These are phyloP conservation scores for Campoplex capitator DNA, from an alignment of 2,888 invertebrate genomes.

Conservation along the genomic window DNA sequence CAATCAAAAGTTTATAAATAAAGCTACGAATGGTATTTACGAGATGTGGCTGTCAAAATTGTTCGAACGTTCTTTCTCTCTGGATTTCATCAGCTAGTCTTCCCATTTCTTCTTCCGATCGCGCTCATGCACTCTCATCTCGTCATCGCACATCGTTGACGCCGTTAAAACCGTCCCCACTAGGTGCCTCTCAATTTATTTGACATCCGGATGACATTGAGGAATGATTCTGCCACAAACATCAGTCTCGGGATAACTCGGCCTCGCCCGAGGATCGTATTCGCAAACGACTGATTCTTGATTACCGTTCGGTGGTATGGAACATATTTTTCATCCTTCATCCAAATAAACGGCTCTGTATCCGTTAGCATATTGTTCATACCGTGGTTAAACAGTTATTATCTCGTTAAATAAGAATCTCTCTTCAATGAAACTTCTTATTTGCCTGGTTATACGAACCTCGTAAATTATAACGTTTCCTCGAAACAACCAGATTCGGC, in stretches of 20 bases:
- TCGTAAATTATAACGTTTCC: slow-evolving; percentile 5
- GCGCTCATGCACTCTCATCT: neutral
- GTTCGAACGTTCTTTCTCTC: neutral
- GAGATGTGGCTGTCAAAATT: slow-evolving; percentile 56
- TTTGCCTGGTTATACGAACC: neutral
- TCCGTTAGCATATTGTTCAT: neutral
- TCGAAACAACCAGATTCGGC: neutral
- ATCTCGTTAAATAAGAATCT: neutral
- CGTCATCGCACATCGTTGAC: slow-evolving; percentile 6
- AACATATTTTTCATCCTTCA: neutral
- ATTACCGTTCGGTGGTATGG: neutral
- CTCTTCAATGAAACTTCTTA: neutral
- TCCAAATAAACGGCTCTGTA: neutral
- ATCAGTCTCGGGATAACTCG: slow-evolving; percentile 11
- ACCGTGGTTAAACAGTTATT: neutral
- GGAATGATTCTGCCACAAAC: slow-evolving; percentile 20
- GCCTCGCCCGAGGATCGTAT: slow-evolving; percentile 3
- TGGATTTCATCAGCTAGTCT: slow-evolving; percentile 18
- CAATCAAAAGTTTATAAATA: slow-evolving; percentile 3
- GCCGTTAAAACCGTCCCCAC: neutral
- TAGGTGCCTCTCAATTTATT: neutral
- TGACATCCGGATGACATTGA: slow-evolving; percentile 53
- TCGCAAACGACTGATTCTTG: neutral
- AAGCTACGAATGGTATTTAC: slow-evolving; percentile 25
- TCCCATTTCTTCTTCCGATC: neutral